phyloP scores from a whole-genome alignment of 2,113 vertebrate species.

The Passer montanus region DNA sequence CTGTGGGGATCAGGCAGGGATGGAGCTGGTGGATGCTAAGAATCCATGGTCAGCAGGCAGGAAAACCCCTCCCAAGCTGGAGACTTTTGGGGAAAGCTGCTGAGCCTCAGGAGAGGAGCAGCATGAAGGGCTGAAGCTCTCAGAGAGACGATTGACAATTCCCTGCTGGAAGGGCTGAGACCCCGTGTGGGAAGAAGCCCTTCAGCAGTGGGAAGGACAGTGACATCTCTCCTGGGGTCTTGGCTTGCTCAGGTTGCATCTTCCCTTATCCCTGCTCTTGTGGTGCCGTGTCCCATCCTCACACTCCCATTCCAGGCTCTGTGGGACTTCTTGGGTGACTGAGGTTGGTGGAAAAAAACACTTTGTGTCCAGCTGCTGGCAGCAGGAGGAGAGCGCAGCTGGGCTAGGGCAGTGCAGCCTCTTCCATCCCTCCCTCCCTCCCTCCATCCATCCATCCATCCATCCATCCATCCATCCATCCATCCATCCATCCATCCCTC shows the following conservation, averaged over 20 bases:
- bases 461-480: not conserved
- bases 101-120: not conserved
- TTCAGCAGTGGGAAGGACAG: not conserved
- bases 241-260: not conserved
- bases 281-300: accelerated
- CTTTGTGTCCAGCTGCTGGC: not conserved
- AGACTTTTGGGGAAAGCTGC: not conserved
- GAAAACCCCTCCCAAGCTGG: not conserved
- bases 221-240: not conserved
- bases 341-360: not conserved
- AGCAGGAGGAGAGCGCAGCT: not conserved
- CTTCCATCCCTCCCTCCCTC: not conserved
- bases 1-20: not conserved
- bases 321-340: not conserved
- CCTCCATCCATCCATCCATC: not conserved
- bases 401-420: not conserved
- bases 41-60: not conserved
- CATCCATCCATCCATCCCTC: not conserved
- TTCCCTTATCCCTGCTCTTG: too few relatives aligned
- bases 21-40: not conserved
- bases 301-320: not conserved
- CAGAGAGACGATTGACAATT: accelerated
- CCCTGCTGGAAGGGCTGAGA: not conserved
- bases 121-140: accelerated
- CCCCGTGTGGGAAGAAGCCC: not conserved